Percentiles rank a stretch among this genome's conserved stretches.
These are phyloP conservation scores for Macquaria australasica DNA, from an alignment of 2,113 vertebrate species.

Conservation along the genomic window DNA sequence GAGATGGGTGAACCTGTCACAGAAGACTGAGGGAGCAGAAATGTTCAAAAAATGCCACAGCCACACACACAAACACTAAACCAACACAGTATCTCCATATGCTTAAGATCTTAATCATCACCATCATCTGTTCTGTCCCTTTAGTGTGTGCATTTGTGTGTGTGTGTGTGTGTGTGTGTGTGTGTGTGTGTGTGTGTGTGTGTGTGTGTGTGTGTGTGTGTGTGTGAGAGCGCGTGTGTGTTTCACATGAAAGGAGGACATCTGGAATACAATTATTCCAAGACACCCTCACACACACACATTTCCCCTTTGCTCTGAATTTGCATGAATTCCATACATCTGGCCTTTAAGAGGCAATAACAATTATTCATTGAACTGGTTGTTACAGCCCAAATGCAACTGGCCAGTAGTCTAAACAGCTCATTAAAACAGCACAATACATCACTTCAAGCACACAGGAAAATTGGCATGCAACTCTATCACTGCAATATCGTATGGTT, in stretches of 20 bases:
- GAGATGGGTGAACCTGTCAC: constrained; percentile 81
- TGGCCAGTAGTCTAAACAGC: constrained; percentile 77
- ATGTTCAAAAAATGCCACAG: constrained; percentile 2
- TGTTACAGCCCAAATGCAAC: constrained; percentile 69
- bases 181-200: background rate
- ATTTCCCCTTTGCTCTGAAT: constrained; percentile 69
- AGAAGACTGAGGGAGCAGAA: constrained; percentile 73
- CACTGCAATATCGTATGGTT: constrained; percentile 59
- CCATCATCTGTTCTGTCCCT: constrained; percentile 74
- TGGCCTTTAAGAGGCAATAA: constrained; percentile 77
- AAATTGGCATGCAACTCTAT: constrained; percentile 71
- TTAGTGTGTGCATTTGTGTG: constrained; percentile 42
- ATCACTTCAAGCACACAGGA: constrained; percentile 72
- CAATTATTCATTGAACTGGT: constrained; percentile 75
- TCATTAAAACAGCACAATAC: constrained; percentile 81
- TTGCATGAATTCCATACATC: constrained; percentile 79
- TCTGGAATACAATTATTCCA: constrained; percentile 79
- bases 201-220: constrained; percentile 24
- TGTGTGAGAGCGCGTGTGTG: background rate
- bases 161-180: constrained; percentile 16
- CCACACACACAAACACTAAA: constrained; percentile 34
- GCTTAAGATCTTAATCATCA: constrained; percentile 79
- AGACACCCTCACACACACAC: constrained; percentile 47
- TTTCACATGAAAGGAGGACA: constrained; percentile 73
- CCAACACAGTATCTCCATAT: constrained; percentile 66